These are phyloP conservation scores for Cuniculus paca DNA, from an alignment of 2,797 vertebrate species.

Conservation along the genomic window DNA sequence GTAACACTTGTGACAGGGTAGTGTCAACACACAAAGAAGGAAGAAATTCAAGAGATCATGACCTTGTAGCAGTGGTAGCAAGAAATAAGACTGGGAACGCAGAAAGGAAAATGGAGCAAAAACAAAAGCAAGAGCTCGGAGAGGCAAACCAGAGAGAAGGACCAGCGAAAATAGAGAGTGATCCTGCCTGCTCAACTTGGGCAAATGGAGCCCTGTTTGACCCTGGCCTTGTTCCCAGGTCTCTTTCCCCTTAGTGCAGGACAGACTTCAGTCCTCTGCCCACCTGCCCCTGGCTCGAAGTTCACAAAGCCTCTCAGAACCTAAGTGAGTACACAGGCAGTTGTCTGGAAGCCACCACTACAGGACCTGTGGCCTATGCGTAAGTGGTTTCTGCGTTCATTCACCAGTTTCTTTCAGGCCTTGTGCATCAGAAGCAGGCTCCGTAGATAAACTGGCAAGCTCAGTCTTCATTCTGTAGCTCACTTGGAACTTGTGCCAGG, in stretches of 20 bases:
- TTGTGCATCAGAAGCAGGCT: too few species aligned
- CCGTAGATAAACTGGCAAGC: neutral
- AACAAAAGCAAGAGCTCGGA: neutral
- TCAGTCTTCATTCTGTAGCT: neutral
- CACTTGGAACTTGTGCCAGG: too few species aligned
- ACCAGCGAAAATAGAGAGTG: too few species aligned
- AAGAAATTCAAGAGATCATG: too few species aligned
- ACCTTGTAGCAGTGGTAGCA: too few species aligned
- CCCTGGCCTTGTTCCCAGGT: too few species aligned
- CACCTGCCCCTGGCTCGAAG: neutral
- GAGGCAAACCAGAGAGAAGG: neutral
- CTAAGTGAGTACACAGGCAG: neutral
- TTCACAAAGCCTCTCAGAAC: neutral
- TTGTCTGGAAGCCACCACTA: neutral
- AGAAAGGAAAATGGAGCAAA: too few species aligned
- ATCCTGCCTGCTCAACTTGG: accelerated
- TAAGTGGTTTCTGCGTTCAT: neutral
- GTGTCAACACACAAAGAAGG: too few species aligned
- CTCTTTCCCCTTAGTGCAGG: too few species aligned
- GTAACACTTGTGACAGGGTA: neutral
- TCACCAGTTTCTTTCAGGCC: accelerated
- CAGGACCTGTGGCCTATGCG: too few species aligned
- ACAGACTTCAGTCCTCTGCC: neutral
- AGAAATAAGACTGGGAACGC: neutral
- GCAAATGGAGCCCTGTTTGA: too few species aligned